Percentiles rank a stretch among this genome's conserved stretches.
Conservation (phyloP, 2,888 invertebrate species). For the Liopterus haemorrhoidalis region DNA sequence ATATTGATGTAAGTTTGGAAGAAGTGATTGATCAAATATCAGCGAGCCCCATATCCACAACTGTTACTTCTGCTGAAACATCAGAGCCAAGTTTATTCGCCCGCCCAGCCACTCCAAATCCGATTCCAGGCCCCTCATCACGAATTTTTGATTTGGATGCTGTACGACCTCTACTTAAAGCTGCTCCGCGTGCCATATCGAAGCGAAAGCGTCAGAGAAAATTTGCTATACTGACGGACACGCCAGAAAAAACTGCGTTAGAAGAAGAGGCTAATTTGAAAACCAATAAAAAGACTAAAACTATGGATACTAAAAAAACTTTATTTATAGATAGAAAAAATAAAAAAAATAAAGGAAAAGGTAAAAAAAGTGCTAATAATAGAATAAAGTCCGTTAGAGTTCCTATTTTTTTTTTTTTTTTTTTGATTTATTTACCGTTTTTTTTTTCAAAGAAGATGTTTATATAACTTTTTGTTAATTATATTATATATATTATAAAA, state of each 20-base stretch:
- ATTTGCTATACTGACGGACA: constrained; percentile 27
- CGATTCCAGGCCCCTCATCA: neutral
- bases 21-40: neutral
- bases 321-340: too few relatives aligned
- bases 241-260: constrained; percentile 28
- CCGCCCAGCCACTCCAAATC: neutral
- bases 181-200: constrained; percentile 18
- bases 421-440: too few relatives aligned
- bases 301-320: too few relatives aligned
- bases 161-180: constrained; percentile 24
- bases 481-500: too few relatives aligned
- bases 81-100: neutral
- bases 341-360: too few relatives aligned
- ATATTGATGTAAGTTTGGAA: neutral
- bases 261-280: too few relatives aligned
- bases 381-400: too few relatives aligned
- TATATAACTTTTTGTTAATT: too few relatives aligned
- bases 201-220: constrained; percentile 25
- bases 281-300: too few relatives aligned
- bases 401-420: too few relatives aligned
- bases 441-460: too few relatives aligned
- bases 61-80: neutral
- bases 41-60: constrained; percentile 3
- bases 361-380: too few relatives aligned
- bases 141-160: constrained; percentile 17